These are phyloP conservation scores for Squalus acanthias DNA, from an alignment of 2,797 vertebrate genomes.

Conservation along the genomic window DNA sequence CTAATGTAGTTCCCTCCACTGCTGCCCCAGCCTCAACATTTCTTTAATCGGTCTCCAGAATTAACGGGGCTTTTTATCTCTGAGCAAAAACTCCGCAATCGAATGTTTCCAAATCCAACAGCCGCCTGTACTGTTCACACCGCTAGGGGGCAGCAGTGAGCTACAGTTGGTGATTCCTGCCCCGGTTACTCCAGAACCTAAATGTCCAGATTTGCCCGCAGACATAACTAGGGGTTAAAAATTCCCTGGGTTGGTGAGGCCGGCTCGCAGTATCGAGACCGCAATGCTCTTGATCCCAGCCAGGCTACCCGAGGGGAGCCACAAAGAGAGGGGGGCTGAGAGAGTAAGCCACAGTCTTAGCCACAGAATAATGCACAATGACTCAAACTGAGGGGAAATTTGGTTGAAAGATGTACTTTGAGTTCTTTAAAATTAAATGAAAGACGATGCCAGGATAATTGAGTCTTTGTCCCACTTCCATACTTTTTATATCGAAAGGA, in stretches of 20 bases:
- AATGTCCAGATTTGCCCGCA: neutral
- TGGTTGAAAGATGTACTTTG: neutral
- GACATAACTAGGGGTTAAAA: neutral
- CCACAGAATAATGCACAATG: neutral
- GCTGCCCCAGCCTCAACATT: neutral
- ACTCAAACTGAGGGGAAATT: neutral
- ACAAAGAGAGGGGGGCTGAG: neutral
- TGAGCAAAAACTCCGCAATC: neutral
- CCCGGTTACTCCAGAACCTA: neutral
- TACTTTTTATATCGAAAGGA: neutral
- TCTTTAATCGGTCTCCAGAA: neutral
- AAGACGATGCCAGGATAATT: neutral
- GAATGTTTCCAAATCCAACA: neutral
- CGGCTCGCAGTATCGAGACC: neutral
- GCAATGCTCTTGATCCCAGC: neutral
- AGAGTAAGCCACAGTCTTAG: neutral
- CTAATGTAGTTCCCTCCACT: neutral
- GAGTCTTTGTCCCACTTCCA: neutral
- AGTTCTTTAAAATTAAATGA: neutral
- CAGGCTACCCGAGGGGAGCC: neutral
- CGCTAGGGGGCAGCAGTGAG: neutral
- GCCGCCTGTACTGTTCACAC: neutral
- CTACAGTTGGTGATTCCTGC: neutral
- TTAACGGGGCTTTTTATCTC: neutral
- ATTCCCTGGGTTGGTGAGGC: too few relatives aligned